A percentile compares a stretch with the other conserved stretches of the same genome.
phyloP scores from a whole-genome alignment of 2,113 vertebrate species.

The Chaenogobius annularis region DNA sequence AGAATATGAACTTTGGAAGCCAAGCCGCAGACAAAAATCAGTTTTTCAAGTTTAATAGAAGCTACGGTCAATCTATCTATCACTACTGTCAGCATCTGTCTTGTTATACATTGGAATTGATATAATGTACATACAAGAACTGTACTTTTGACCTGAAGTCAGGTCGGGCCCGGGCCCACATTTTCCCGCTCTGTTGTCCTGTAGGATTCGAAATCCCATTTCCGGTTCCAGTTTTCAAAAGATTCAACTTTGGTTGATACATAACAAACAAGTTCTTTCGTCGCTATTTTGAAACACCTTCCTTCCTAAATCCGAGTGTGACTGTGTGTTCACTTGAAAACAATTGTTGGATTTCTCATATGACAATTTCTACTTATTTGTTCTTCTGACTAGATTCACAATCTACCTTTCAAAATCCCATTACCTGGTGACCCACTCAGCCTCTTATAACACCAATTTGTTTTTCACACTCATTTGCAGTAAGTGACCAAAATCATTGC shows the following conservation, averaged over 20 bases:
- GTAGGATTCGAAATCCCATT: too few relatives aligned
- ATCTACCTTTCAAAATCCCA: not conserved
- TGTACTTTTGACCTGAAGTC: too few relatives aligned
- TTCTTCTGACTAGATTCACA: not conserved
- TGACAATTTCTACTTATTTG: not conserved
- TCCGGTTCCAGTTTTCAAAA: too few relatives aligned
- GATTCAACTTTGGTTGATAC: too few relatives aligned
- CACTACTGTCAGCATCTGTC: not conserved
- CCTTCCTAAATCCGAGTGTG: not conserved
- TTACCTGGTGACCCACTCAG: not conserved
- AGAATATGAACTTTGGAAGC: not conserved
- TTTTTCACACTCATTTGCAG: conserved; percentile 32
- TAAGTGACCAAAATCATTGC: not conserved
- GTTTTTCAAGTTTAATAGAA: not conserved
- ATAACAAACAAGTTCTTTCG: too few relatives aligned
- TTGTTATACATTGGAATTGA: not conserved
- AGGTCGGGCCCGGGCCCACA: too few relatives aligned
- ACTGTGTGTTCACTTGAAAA: not conserved
- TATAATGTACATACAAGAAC: too few relatives aligned
- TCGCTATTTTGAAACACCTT: not conserved
- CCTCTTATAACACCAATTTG: conserved; percentile 8
- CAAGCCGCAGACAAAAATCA: not conserved
- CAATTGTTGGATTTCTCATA: too few relatives aligned
- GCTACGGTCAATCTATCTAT: not conserved
- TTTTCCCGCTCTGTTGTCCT: too few relatives aligned